Evolutionary conservation across 2,113 vertebrate genomes (phyloP).

Genomic region (Xerus inauris): DNA sequence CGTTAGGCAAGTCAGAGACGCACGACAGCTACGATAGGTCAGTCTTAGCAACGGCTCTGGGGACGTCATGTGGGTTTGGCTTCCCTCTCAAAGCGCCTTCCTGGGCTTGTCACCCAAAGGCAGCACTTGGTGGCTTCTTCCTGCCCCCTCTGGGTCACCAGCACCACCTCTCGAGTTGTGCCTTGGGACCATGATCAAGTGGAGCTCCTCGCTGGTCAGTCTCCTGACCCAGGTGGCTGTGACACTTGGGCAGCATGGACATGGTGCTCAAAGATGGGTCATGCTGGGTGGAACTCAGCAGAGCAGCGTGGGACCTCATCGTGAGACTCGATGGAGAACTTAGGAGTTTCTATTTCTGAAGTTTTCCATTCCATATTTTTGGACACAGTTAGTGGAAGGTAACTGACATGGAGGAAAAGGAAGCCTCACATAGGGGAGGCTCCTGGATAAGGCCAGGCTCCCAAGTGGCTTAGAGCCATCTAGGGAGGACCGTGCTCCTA

Average conservation of each 20-base stretch:
- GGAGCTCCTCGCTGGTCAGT: neutral
- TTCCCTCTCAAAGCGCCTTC: too few relatives aligned
- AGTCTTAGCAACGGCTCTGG: too few relatives aligned
- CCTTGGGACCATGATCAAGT: too few relatives aligned
- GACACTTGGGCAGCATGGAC: fast-evolving
- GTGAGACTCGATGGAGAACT: neutral
- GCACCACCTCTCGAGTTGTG: fast-evolving
- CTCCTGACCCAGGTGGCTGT: fast-evolving
- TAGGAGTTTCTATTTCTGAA: neutral
- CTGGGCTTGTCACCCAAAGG: neutral
- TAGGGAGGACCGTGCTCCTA: neutral
- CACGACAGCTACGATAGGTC: too few relatives aligned
- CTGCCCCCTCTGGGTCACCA: too few relatives aligned
- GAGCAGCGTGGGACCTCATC: too few relatives aligned
- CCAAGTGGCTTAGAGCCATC: fast-evolving
- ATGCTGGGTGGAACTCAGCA: fast-evolving
- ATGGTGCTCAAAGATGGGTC: fast-evolving
- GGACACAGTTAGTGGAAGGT: neutral
- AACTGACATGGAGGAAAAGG: neutral
- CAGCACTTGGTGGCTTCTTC: neutral
- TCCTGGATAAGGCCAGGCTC: neutral
- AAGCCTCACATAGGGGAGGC: neutral
- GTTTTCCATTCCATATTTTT: neutral
- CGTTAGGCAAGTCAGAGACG: neutral
- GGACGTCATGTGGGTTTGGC: neutral